A percentile compares a stretch with the other conserved stretches of the same genome.
These are phyloP conservation scores for Oconnorella tubifera DNA, from an alignment of 2,888 invertebrate genomes.

Conservation along the genomic window DNA sequence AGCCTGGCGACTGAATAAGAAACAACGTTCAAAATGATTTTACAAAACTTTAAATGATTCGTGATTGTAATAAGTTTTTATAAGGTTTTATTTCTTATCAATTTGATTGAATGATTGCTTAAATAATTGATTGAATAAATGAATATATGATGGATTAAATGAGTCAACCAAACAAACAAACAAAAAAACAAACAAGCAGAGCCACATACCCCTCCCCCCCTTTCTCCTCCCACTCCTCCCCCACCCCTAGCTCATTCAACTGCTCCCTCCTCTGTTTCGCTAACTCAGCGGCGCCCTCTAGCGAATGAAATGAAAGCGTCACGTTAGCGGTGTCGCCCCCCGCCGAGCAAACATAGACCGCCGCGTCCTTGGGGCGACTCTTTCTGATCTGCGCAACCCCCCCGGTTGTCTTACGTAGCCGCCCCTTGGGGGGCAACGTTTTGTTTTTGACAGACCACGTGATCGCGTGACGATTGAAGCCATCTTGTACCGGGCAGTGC, in stretches of 20 bases:
- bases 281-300: slow-evolving; percentile 11
- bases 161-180: too few species aligned
- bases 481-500: slow-evolving; percentile 41
- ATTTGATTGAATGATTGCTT: too few species aligned
- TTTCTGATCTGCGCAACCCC: slow-evolving; percentile 26
- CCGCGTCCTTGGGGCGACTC: slow-evolving; percentile 36
- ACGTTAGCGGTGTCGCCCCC: slow-evolving; percentile 42
- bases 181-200: too few species aligned
- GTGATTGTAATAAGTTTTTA: too few species aligned
- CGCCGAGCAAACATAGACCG: slow-evolving; percentile 43
- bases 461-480: slow-evolving; percentile 41
- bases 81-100: too few species aligned
- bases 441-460: slow-evolving; percentile 46
- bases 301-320: slow-evolving; percentile 38
- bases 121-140: too few species aligned
- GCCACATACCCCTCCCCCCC: too few species aligned
- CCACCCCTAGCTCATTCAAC: slow-evolving; percentile 8
- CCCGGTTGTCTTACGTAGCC: slow-evolving; percentile 16
- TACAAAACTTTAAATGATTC: too few species aligned
- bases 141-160: too few species aligned
- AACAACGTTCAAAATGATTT: not conserved
- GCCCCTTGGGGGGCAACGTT: slow-evolving; percentile 25
- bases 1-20: not conserved
- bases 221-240: not conserved
- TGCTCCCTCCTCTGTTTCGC: not conserved